These are phyloP conservation scores for Gymnocypris eckloni DNA, from an alignment of 2,797 vertebrate species.

Conservation along the genomic window DNA sequence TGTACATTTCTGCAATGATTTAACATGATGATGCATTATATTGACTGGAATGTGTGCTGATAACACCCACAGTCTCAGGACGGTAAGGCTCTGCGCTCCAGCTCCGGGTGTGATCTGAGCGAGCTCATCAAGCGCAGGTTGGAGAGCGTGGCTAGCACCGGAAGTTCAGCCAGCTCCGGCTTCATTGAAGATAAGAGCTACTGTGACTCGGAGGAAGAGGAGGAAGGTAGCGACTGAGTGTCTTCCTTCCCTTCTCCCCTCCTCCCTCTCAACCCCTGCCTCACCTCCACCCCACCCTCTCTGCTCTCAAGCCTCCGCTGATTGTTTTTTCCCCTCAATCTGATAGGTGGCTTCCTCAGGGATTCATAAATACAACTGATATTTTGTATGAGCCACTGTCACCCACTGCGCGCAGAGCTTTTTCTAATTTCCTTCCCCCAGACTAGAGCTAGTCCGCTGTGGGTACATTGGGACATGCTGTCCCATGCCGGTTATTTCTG, in stretches of 20 bases:
- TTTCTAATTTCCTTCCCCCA: conserved; percentile 74
- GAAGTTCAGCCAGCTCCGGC: conserved; percentile 93
- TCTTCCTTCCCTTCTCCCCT: conserved; percentile 68
- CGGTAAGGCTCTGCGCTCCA: conserved; percentile 79
- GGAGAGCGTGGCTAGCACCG: conserved; percentile 94
- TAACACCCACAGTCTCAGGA: conserved; percentile 81
- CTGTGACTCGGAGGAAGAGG: conserved; percentile 94
- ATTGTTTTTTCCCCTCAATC: conserved; percentile 72
- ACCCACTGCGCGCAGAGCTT: conserved; percentile 70
- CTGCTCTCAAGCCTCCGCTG: conserved; percentile 49
- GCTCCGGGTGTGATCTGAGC: conserved; percentile 85
- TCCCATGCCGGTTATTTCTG: conserved; percentile 74
- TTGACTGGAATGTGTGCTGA: conserved; percentile 10
- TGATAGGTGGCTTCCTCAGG: conserved; percentile 79
- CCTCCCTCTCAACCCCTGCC: conserved; percentile 48
- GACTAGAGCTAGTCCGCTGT: conserved; percentile 61
- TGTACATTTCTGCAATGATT: not conserved
- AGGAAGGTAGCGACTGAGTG: conserved; percentile 86
- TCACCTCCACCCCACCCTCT: conserved; percentile 53
- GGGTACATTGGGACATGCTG: conserved; percentile 35
- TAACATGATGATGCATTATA: not conserved
- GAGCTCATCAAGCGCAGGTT: conserved; percentile 91
- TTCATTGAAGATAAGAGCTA: conserved; percentile 98
- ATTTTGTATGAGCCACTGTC: conserved; percentile 72
- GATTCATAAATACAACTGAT: conserved; percentile 74